These are phyloP conservation scores for Pilophorus perplexus DNA, from an alignment of 2,888 invertebrate genomes.

Conservation along the genomic window DNA sequence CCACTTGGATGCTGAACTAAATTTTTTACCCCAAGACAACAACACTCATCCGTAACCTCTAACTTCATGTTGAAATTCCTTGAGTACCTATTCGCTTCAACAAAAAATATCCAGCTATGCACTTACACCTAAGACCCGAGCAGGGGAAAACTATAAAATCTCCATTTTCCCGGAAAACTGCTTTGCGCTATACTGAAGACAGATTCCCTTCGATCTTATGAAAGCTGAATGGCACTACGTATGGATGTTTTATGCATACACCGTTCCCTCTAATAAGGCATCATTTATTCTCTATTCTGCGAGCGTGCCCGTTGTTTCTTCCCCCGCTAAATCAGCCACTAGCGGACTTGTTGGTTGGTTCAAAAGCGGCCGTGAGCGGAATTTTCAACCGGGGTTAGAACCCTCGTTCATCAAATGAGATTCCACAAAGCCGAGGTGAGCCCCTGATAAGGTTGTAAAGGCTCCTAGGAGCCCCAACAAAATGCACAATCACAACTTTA, in stretches of 20 bases:
- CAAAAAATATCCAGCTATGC: no score
- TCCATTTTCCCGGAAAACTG: no score
- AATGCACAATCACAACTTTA: no score
- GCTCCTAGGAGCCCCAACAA: no score
- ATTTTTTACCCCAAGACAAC: no score
- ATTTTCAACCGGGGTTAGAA: constrained; percentile 10
- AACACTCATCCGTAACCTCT: no score
- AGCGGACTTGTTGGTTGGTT: constrained; percentile 15
- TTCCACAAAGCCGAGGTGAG: neutral
- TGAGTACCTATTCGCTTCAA: no score
- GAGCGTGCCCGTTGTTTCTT: constrained; percentile 22
- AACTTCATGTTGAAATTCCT: no score
- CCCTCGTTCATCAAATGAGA: constrained; percentile 4
- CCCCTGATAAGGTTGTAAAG: neutral
- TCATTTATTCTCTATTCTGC: constrained; percentile 23
- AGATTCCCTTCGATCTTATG: constrained; percentile 15
- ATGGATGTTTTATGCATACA: constrained; percentile 26
- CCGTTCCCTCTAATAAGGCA: constrained; percentile 20
- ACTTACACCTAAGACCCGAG: no score
- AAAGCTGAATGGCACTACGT: constrained; percentile 16
- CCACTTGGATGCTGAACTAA: no score
- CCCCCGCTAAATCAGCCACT: constrained; percentile 11
- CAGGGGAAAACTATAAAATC: no score
- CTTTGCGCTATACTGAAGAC: no score
- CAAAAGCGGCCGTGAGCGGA: constrained; percentile 17